Evolutionary conservation across 2,797 vertebrate species (phyloP).

Genomic region (Mycteria americana): DNA sequence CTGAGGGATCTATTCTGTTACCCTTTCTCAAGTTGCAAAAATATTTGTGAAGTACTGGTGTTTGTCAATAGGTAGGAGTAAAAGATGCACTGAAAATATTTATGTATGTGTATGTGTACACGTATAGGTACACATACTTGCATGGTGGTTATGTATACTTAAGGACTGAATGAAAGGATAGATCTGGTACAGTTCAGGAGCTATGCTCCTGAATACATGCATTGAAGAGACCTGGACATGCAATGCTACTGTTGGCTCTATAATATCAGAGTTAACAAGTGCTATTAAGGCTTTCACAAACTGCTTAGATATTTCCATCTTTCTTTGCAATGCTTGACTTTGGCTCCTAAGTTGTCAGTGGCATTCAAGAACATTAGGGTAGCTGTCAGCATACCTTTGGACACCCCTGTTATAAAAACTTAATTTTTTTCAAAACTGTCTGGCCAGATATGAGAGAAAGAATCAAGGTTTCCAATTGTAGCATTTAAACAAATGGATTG

Average conservation of each 20-base stretch:
- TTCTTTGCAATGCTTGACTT: neutral
- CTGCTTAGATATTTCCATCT: neutral
- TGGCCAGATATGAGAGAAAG: neutral
- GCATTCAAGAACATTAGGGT: neutral
- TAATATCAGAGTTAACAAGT: neutral
- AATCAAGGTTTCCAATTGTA: neutral
- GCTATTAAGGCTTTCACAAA: neutral
- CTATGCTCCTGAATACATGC: neutral
- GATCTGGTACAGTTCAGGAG: neutral
- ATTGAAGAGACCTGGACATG: neutral
- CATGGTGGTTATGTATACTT: no score
- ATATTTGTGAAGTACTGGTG: neutral
- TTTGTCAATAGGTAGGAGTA: neutral
- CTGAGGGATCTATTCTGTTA: neutral
- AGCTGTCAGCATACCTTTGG: neutral
- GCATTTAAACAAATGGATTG: neutral
- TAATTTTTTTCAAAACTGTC: neutral
- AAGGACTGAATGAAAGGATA: neutral
- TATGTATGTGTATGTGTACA: neutral
- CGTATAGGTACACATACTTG: neutral
- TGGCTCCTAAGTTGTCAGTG: neutral
- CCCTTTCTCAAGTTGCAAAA: neutral
- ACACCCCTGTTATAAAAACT: neutral
- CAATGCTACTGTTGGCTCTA: neutral
- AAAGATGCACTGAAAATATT: neutral